Evolutionary conservation across 2,888 invertebrate genomes (phyloP).

Genomic region (Oeneis ivallda): DNA sequence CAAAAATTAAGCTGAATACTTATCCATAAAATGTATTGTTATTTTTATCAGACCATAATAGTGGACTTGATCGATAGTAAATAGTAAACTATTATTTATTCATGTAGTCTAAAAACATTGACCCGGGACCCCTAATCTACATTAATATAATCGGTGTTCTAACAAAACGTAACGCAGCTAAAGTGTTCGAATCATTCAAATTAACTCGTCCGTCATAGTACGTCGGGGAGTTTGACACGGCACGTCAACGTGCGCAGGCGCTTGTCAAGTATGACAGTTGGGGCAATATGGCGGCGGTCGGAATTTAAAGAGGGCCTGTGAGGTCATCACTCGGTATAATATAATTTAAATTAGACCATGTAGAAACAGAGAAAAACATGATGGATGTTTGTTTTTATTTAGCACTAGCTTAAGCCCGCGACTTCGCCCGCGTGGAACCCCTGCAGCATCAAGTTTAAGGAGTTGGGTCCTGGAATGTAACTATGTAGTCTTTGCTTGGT

Average conservation of each 20-base stretch:
- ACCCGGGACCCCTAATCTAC: slow-evolving; percentile 2
- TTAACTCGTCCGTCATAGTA: slow-evolving; percentile 74
- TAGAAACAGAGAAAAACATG: background rate
- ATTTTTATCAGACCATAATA: too few relatives aligned
- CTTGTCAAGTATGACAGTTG: slow-evolving; percentile 55
- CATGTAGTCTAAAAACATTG: background rate
- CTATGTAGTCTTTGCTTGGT: too few relatives aligned
- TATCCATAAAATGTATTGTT: too few relatives aligned
- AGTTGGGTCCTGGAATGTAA: too few relatives aligned
- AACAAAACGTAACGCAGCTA: slow-evolving; percentile 21
- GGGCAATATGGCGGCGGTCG: slow-evolving; percentile 46
- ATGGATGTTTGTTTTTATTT: background rate
- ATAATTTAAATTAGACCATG: slow-evolving; percentile 60
- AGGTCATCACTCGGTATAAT: slow-evolving; percentile 33
- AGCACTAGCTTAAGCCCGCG: background rate
- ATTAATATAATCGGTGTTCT: slow-evolving; percentile 13
- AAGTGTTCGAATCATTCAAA: slow-evolving; percentile 49
- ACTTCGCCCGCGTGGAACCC: background rate
- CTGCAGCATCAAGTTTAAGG: too few relatives aligned
- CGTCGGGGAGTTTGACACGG: slow-evolving; percentile 64
- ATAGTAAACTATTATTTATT: background rate
- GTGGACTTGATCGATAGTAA: too few relatives aligned
- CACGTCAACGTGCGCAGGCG: slow-evolving; percentile 60
- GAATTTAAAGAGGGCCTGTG: slow-evolving; percentile 38
- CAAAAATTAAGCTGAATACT: too few relatives aligned